Evolutionary conservation across 2,888 invertebrate genomes (phyloP).

Genomic region (Temnothorax ravouxi): DNA sequence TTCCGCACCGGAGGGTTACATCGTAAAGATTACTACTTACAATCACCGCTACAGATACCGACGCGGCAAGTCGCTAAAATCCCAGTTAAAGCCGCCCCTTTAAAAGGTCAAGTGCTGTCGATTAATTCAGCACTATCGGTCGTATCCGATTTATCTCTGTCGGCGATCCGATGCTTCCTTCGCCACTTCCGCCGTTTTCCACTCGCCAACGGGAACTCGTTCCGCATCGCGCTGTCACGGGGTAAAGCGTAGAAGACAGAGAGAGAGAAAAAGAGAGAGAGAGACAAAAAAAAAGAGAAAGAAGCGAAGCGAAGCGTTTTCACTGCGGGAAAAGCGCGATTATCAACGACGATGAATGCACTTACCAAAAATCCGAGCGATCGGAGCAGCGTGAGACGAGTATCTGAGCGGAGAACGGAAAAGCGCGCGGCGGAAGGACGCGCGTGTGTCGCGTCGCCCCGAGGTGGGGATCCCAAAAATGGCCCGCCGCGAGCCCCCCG

Average conservation of each 20-base stretch:
- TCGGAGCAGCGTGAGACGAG: slow-evolving; percentile 86
- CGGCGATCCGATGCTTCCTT: neutral
- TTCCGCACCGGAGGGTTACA: neutral
- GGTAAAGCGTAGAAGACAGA: slow-evolving; percentile 36
- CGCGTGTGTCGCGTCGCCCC: slow-evolving; percentile 64
- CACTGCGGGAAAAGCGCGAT: slow-evolving; percentile 24
- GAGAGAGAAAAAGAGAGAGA: neutral
- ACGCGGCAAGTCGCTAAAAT: slow-evolving; percentile 16
- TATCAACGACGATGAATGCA: slow-evolving; percentile 67
- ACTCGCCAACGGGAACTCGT: neutral
- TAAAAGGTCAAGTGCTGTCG: neutral
- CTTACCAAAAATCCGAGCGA: slow-evolving; percentile 86
- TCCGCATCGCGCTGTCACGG: slow-evolving; percentile 29
- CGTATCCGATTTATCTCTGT: slow-evolving; percentile 14
- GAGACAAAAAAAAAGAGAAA: neutral
- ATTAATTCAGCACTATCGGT: slow-evolving; percentile 11
- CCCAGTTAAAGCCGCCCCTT: slow-evolving; percentile 6
- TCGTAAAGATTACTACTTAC: slow-evolving; percentile 23
- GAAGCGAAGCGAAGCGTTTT: slow-evolving; percentile 45
- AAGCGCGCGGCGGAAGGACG: slow-evolving; percentile 60
- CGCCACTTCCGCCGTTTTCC: slow-evolving; percentile 17
- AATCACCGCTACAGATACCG: neutral
- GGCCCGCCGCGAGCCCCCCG: slow-evolving; percentile 79
- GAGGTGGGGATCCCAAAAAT: slow-evolving; percentile 86
- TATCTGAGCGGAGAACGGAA: slow-evolving; percentile 76